Evolutionary conservation across 2,797 vertebrate species (phyloP).

Genomic region (Fundulus diaphanus): DNA sequence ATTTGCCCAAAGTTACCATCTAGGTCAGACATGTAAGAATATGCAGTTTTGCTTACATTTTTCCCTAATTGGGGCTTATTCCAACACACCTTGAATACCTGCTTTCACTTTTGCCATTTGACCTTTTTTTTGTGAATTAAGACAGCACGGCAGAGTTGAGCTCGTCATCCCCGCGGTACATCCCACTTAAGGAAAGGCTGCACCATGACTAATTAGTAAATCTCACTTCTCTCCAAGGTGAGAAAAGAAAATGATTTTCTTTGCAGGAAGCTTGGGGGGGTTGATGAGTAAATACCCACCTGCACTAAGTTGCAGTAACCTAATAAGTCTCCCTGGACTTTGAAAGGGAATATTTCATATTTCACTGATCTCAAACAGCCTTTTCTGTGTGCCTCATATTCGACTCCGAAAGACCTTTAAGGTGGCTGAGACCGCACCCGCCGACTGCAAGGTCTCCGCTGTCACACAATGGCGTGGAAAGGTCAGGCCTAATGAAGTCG

Average conservation of each 20-base stretch:
- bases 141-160: constrained; percentile 61
- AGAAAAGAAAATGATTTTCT: constrained; percentile 61
- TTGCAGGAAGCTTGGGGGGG: constrained; percentile 51
- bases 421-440: constrained; percentile 50
- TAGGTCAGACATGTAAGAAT: constrained; percentile 57
- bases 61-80: constrained; percentile 78
- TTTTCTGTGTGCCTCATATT: constrained; percentile 69
- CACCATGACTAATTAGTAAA: constrained; percentile 80
- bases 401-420: constrained; percentile 65
- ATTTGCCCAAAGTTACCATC: constrained; percentile 57
- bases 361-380: constrained; percentile 74
- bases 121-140: constrained; percentile 77
- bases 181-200: constrained; percentile 61
- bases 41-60: constrained; percentile 68
- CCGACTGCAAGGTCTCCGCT: constrained; percentile 73
- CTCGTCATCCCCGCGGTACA: constrained; percentile 63
- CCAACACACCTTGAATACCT: constrained; percentile 78
- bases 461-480: constrained; percentile 81
- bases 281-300: constrained; percentile 76
- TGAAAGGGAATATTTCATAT: constrained; percentile 80
- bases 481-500: constrained; percentile 89
- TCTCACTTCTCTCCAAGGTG: constrained; percentile 71
- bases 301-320: constrained; percentile 73
- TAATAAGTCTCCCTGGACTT: constrained; percentile 78
- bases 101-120: constrained; percentile 70